Base-by-base conservation (phyloP, 2,888 invertebrate genomes). In the Apodemia duryi region DNA sequence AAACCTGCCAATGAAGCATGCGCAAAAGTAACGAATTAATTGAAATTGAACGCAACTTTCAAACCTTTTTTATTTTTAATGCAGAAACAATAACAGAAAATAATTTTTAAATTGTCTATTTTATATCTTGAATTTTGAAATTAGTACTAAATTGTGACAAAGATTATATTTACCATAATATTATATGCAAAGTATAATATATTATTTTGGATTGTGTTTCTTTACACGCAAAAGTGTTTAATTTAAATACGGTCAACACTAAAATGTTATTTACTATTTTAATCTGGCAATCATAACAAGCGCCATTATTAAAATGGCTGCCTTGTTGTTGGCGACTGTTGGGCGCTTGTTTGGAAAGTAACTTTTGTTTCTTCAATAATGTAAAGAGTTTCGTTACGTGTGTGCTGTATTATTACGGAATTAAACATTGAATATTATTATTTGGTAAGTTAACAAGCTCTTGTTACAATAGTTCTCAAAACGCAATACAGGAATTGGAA, bases 311-410 rank as follows among this genome's bases (percentile, higher is more conserved):
- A 88, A 90, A 79, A 91, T 91, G 91, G 91, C 90, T 86, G 85
- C 85, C 88, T 86, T 92, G 91, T 91, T 91, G 88, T 88, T 91
- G 84, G 89, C 81, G 86, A 89, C 82, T 88, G 87, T 84, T 85
- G 85, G 83, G 85, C 84, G 85, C 88, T 89, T 88, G 89, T 90
- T 87, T 88, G 72, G 78, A 74, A 82, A 82, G 83, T 85, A 87
- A 77, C 86, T 83, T 88, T 88, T 86, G 82, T 88, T 88, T 85
- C 83, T 78, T 81, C 82, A 67, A 69, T 69, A 81, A 77, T 81
- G 83, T 74, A 83, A 86, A 85, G 84, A 77, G 80, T 82, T 84
- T 72, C 71, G 74, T 74, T 79, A 71, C 71, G 75, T 75, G 69
- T 77, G 72, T 75, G 74, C 73, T 78, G 77, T 72, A 76, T 75